Base-by-base conservation (phyloP, 2,888 invertebrate species). In the Drosophila helvetica region DNA sequence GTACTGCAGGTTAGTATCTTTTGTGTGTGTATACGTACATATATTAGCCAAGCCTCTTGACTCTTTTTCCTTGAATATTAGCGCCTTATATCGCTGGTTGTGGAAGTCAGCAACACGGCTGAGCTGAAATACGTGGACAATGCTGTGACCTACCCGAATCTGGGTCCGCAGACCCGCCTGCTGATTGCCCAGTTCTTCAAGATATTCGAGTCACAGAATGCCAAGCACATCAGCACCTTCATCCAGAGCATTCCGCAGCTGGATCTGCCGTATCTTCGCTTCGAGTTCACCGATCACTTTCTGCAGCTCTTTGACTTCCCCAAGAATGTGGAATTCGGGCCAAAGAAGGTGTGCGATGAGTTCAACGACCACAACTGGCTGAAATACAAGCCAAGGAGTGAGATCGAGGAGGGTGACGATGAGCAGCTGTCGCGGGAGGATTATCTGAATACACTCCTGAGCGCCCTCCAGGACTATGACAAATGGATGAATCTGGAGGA, bases 21-120 rank as follows among this genome's bases (percentile, higher is more conserved):
- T 25, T 33, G 7, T 8, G 8, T n/a, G 10, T 7, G 12, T 2
- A 15, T 3, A 4, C 9, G 8, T n/a, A 15, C 7, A 18, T 2
- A 15, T 3, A 4, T 9, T 18, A 1, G 9, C 10, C 4, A 7
- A n/a, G 1, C 0, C 19, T 30, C 2, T 19, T 52, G 38, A 19
- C 25, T 18, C 9, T 25, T 25, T 10, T 27, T 38, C 3, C 64
- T 70, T 2, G 1, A 5, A 2, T 43, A 10, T 0, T 33, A 92
- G 92, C 90, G 91, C 3, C 88, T 85, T 18, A 74, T 91, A 1
- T 84, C 90, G 1, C 75, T 92, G 9, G 38, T 91, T 4, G 83
- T 90, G 68, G 90, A 90, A n/a, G 78, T 88, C 0, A 90, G 90
- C 57, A 91, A 90, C 55, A 86, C 90, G 0, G 83, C 89, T 3